Evolutionary conservation across 2,113 vertebrate genomes (phyloP), one percentile per base, ranked within the genome.

Genomic region (Hydrochoerus hydrochaeris): DNA sequence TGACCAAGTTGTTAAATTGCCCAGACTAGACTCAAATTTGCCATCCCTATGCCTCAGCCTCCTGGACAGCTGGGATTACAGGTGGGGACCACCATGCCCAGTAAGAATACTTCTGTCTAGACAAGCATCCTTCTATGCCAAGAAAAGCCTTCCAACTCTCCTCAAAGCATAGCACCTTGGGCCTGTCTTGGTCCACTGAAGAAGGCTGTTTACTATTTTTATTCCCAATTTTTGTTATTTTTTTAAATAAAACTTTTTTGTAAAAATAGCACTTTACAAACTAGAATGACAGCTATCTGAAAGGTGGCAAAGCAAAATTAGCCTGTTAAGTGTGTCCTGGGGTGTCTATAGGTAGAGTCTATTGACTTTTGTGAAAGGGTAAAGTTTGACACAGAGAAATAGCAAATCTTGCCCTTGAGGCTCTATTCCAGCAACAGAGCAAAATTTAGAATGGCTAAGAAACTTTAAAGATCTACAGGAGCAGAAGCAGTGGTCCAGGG

Each of bases 301-400:
- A 77, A 67, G 41, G 14, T 16, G 8, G 78, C 58, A 46, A 82
- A 96, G 49, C 3, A 83, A 85, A 85, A 62, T 67, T 62, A 71
- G 63, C 30, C 41, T 82, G 10, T 85, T 69, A 38, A 80, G 10
- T 69, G 1, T 97, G 32, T 97, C 82, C 78, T 81, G 41, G 94
- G 85, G 83, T 95, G 44, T 88, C 78, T 96, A n/a, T 44, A 86
- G 7, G 57, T 46, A 78, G 35, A 41, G 22, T 22, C 82, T 92
- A 82, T 86, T 96, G 94, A 97, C 85, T 97, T 95, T 88, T 95
- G 90, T 90, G 95, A 95, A 97, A 98, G 95, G 71, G 19, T 92
- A 96, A 54, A 92, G n/a, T 95, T 90, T 88, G 90, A 97, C 85
- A 92, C 78, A 22, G 38, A 80, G 85, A 96, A 88, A 82, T 89